These are phyloP conservation scores for Microtus pennsylvanicus DNA, from an alignment of 2,113 vertebrate genomes.

Conservation along the genomic window DNA sequence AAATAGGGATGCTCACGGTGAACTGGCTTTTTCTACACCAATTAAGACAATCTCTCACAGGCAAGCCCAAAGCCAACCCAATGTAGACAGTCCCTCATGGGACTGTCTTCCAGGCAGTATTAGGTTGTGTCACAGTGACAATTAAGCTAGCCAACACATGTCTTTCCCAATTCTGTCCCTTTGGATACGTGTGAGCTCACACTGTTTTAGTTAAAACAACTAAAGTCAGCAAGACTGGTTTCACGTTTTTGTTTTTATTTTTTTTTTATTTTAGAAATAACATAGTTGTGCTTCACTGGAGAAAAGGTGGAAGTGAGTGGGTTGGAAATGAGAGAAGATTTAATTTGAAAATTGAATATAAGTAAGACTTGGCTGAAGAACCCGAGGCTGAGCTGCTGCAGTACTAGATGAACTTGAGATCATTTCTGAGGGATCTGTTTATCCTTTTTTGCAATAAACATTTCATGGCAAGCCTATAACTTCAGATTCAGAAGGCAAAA, in stretches of 20 bases:
- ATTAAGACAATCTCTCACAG: not conserved
- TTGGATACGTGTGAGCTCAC: not conserved
- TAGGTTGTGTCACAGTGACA: not conserved
- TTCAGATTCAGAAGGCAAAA: conserved; percentile 37
- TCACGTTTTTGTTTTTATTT: not conserved
- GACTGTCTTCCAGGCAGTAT: not conserved
- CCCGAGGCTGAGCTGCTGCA: not conserved
- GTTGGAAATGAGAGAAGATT: not conserved
- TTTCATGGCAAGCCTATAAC: conserved; percentile 26
- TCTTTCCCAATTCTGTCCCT: not conserved
- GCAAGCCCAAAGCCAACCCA: not conserved
- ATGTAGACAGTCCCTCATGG: not conserved
- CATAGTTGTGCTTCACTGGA: not conserved
- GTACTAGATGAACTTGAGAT: not conserved
- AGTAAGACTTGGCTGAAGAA: not conserved
- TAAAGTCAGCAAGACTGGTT: not conserved
- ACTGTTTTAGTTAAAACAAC: conserved; percentile 8
- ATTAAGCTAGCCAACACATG: no score
- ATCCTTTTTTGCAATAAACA: conserved; percentile 23
- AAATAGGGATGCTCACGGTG: not conserved
- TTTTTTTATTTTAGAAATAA: not conserved
- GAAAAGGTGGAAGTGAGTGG: not conserved
- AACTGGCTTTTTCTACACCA: not conserved
- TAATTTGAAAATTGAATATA: conserved; percentile 25
- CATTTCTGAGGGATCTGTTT: conserved; percentile 8